Evolutionary conservation across 2,113 vertebrate species (phyloP).

Genomic region (Bothrops jararaca): DNA sequence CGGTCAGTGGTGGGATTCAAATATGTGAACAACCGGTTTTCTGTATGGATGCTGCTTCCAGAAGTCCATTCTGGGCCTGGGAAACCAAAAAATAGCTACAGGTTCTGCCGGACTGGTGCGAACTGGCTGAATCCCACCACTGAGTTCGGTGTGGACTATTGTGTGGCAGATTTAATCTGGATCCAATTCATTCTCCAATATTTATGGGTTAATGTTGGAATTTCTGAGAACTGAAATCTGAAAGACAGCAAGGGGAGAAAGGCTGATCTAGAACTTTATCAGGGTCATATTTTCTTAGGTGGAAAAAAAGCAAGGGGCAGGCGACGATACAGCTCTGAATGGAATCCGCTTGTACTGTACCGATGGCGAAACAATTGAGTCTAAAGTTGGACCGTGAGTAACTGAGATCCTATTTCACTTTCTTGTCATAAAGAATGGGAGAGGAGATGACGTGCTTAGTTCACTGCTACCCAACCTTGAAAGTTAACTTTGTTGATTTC

Average conservation of each 20-base stretch:
- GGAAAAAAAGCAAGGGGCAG: fast-evolving
- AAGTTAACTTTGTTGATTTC: too few relatives aligned
- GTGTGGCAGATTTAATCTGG: neutral
- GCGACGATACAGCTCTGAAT: neutral
- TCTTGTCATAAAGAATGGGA: too few relatives aligned
- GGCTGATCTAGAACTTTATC: neutral
- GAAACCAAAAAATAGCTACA: too few relatives aligned
- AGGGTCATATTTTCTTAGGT: neutral
- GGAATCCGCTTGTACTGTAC: neutral
- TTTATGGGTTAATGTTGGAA: neutral
- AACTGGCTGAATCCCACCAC: too few relatives aligned
- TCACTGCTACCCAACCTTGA: too few relatives aligned
- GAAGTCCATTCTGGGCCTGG: too few relatives aligned
- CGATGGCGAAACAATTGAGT: neutral
- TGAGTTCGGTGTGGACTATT: neutral
- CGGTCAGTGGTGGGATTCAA: too few relatives aligned
- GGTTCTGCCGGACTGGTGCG: too few relatives aligned
- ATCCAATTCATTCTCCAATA: neutral
- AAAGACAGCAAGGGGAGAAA: neutral
- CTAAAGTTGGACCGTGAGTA: neutral
- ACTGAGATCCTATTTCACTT: neutral
- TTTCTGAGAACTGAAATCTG: neutral
- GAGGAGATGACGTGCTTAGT: too few relatives aligned
- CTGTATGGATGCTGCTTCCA: too few relatives aligned
- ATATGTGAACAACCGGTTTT: too few relatives aligned